Evolutionary conservation across 2,888 invertebrate species (phyloP), one percentile per base, ranked within the genome.

Genomic region (Apantesis nais): DNA sequence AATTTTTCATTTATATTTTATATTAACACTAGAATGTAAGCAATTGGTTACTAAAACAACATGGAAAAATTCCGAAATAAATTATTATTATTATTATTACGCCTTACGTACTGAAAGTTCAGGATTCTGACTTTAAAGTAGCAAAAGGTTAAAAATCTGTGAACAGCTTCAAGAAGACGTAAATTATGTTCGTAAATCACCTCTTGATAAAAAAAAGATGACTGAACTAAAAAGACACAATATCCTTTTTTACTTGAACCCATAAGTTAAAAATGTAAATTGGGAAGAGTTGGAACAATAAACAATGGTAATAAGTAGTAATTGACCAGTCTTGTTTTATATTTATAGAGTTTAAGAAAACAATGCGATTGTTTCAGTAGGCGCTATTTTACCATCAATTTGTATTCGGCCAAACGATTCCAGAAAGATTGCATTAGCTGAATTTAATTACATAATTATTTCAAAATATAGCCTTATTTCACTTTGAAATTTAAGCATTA

Each of bases 391-490:
- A 66, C 34, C 62, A 55, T 58, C 58, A 41, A 71, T 67, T 71
- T 68, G 63, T 66, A 65, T 62, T 66, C 65, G 58, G 44, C 39
- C 65, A 68, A 73, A 62, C 61, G 67, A 71, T 71, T 71, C 62
- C 66, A 72, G n/a, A 55, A 75, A 77, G 70, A 79, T 73, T 79
- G 58, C 72, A 69, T 71, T 66, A 68, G 58, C 66, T 39, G 52
- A 70, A 68, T 68, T 74, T 71, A 66, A 64, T 70, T 16, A 67
- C 71, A 72, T 73, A 72, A 74, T 74, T 73, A 67, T 48, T 44
- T 69, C 70, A 79, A 81, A 81, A 81, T 78, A 76, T 72, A 74
- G 76, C 71, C 71, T 76, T 78, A 77, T 67, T 80, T 74, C 67
- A 67, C 66, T 75, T 77, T 69, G 67, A 77, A 80, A 80, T 80